Percentiles rank a stretch among this genome's conserved stretches.
phyloP scores from a whole-genome alignment of 2,888 invertebrate species.

The Parnassius smintheus region DNA sequence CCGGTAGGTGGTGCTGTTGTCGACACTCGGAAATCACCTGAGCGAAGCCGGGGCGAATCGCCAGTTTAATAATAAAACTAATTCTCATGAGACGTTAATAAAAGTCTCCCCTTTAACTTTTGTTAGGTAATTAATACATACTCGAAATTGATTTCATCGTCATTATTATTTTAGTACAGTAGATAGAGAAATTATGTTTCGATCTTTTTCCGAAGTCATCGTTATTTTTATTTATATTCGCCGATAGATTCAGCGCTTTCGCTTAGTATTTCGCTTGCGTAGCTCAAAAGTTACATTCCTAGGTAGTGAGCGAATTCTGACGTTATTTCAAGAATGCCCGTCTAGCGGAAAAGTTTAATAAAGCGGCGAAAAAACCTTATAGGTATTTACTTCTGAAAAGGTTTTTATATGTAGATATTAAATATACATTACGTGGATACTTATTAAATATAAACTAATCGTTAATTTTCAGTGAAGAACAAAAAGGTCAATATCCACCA shows the following conservation, averaged over 20 bases:
- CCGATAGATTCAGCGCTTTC: constrained; percentile 21
- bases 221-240: constrained; percentile 9
- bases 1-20: too few relatives aligned
- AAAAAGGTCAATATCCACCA: constrained; percentile 41
- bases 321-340: constrained; percentile 19
- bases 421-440: neutral
- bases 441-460: neutral
- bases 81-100: too few relatives aligned
- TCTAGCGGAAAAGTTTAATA: constrained; percentile 13
- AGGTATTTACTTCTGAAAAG: constrained; percentile 16
- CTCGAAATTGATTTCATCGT: too few relatives aligned
- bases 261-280: constrained; percentile 25
- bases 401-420: neutral
- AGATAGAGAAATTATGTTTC: constrained; percentile 1
- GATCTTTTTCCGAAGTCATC: constrained; percentile 7
- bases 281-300: constrained; percentile 16
- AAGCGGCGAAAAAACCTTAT: constrained; percentile 9
- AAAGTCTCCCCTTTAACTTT: too few relatives aligned
- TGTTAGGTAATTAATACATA: too few relatives aligned
- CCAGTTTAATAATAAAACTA: too few relatives aligned
- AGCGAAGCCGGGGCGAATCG: too few relatives aligned
- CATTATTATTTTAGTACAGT: neutral
- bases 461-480: constrained; percentile 52
- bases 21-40: too few relatives aligned
- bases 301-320: constrained; percentile 28